Percentiles rank a stretch among this genome's conserved stretches.
Conservation (phyloP, 2,888 invertebrate species). For the Cheilosia grossa region DNA sequence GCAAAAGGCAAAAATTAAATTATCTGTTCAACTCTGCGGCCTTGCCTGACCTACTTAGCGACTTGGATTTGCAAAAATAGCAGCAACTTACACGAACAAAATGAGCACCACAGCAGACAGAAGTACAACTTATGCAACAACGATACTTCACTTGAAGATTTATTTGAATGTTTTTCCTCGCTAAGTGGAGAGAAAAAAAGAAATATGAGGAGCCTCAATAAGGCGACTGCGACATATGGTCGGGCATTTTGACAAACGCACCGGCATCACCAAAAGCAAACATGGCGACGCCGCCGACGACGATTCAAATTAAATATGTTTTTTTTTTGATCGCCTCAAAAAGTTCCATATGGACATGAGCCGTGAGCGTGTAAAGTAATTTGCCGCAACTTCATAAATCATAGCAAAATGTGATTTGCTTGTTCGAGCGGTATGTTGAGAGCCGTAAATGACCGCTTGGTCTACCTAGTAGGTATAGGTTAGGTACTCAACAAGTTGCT, state of each 20-base stretch:
- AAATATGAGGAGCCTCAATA: conserved; percentile 56
- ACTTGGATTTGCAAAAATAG: conserved; percentile 75
- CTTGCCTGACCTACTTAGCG: conserved; percentile 82
- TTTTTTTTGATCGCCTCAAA: conserved; percentile 25
- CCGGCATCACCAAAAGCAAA: conserved; percentile 10
- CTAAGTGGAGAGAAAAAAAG: conserved; percentile 53
- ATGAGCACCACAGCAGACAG: neutral
- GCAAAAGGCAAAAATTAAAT: conserved; percentile 66
- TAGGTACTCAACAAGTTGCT: neutral
- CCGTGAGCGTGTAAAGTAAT: conserved; percentile 60
- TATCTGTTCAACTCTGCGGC: conserved; percentile 77
- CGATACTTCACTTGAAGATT: conserved; percentile 63
- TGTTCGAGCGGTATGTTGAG: neutral
- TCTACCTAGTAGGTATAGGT: neutral
- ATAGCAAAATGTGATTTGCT: conserved; percentile 46
- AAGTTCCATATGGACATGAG: conserved; percentile 45
- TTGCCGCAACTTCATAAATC: conserved; percentile 68
- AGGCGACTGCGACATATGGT: conserved; percentile 68
- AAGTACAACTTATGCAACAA: conserved; percentile 58
- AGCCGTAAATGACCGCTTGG: conserved; percentile 29
- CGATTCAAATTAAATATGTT: conserved; percentile 24
- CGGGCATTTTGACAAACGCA: conserved; percentile 36
- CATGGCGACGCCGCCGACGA: conserved; percentile 22
- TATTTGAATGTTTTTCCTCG: conserved; percentile 52
- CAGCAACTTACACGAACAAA: conserved; percentile 4